phyloP scores from a whole-genome alignment of 2,888 invertebrate genomes.

The Plutella xylostella region DNA sequence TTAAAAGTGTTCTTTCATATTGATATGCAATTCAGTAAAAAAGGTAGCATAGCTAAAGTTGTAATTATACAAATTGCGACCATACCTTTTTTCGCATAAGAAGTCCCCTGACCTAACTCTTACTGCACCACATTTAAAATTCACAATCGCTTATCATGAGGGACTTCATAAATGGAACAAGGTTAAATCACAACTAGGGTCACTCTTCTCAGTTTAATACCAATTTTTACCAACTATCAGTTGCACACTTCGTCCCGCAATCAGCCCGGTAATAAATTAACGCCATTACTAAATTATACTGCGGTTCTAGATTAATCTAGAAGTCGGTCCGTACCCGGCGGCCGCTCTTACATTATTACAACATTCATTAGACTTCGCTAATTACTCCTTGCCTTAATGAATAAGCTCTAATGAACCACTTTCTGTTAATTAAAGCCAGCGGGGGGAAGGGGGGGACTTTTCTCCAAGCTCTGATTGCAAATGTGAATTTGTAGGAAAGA shows the following conservation, averaged over 20 bases:
- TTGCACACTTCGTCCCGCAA: constrained; percentile 33
- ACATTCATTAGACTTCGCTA: constrained; percentile 89
- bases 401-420: constrained; percentile 92
- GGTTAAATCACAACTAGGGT: no score
- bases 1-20: no score
- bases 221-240: no score
- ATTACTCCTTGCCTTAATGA: constrained; percentile 92
- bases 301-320: constrained; percentile 66
- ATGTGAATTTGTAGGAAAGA: constrained; percentile 70
- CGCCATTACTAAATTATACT: constrained; percentile 64
- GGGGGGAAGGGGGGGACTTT: constrained; percentile 43
- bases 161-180: no score
- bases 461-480: constrained; percentile 68
- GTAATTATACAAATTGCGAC: no score
- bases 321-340: constrained; percentile 63
- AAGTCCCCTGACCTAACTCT: no score
- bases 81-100: no score
- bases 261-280: constrained; percentile 59
- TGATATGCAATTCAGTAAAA: no score
- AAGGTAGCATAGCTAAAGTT: no score
- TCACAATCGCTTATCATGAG: no score
- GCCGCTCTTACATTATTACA: constrained; percentile 79
- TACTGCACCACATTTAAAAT: no score
- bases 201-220: no score
- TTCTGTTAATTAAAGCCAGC: constrained; percentile 89